Evolutionary conservation across 2,888 invertebrate species (phyloP).

Genomic region (Agrotis exclamationis): DNA sequence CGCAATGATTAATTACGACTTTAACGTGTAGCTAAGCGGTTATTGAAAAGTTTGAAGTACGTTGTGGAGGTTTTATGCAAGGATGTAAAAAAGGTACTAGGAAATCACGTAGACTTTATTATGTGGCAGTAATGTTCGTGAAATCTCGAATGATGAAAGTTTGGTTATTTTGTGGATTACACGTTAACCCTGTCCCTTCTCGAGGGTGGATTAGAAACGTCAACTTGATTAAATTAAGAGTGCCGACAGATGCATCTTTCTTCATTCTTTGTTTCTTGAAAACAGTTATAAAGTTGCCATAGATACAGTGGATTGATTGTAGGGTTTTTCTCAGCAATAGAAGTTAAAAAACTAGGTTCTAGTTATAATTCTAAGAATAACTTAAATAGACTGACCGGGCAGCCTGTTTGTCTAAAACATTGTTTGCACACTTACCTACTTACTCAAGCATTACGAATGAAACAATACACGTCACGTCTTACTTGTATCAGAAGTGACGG

Average conservation of each 20-base stretch:
- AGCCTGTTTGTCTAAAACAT: neutral
- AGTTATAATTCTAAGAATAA: neutral
- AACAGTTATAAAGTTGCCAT: too few relatives aligned
- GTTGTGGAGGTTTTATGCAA: conserved; percentile 16
- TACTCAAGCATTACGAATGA: conserved; percentile 29
- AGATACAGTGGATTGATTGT: neutral
- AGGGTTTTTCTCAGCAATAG: neutral
- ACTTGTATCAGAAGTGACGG: conserved; percentile 15
- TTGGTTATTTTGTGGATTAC: conserved; percentile 14
- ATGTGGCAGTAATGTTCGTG: too few relatives aligned
- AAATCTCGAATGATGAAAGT: conserved; percentile 1
- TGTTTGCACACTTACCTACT: conserved; percentile 39
- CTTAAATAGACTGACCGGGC: neutral
- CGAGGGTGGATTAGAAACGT: neutral
- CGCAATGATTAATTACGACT: conserved; percentile 46
- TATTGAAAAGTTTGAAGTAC: conserved; percentile 47
- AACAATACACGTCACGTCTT: conserved; percentile 38
- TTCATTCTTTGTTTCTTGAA: too few relatives aligned
- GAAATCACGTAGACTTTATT: neutral
- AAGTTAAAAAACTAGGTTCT: neutral
- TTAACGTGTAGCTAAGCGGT: conserved; percentile 26
- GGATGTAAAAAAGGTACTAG: conserved; percentile 1
- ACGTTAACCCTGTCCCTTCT: neutral
- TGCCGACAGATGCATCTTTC: too few relatives aligned
- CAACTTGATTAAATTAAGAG: neutral